Evolutionary conservation across 2,888 invertebrate species (phyloP), one percentile per base, ranked within the genome.

Genomic region (Gryllus longicercus): DNA sequence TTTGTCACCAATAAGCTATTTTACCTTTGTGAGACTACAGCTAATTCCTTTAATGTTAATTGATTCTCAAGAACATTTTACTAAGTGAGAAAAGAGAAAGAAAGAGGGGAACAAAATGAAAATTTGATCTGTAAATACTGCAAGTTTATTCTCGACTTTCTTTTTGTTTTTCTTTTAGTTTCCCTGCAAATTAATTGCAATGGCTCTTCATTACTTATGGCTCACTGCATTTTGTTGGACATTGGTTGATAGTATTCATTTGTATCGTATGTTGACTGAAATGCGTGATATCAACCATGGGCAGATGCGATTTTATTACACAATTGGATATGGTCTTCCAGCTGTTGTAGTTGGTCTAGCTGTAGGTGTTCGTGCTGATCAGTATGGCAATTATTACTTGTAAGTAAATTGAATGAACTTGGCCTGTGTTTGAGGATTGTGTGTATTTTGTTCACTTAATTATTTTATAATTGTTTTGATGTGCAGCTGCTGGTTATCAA

Each of bases 201-300:
- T 98, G 88, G 91, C 93, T 77, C 90, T 98, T 82, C 98, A 98
- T 88, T 98, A 97, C 89, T 93, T 96, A 86, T 98, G 96, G 95
- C 88, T 97, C 85, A 92, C 93, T 50, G 93, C 96, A 18, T 95
- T 97, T 85, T 93, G 93, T 25, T 98, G 98, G 98, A 92, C 95
- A 84, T 92, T 97, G 83, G 94, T 97, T 79, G 97, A 97, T 87
- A 95, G 96, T 51, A 91, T 97, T 84, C 98, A 98, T 88, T 89
- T 98, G 81, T 96, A 98, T 85, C 91, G 98, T 77, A 95, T 98
- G 93, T 88, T 98, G 84, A 96, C 97, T 3, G 98, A 98, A 88
- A 94, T 98, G 91, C 90, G 98, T 5, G 97, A 98, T 87, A 96
- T 98, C 78, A 98, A 98, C 89, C 96, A 97, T 87, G 98, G 96